Evolutionary conservation across 2,888 invertebrate genomes (phyloP).

Genomic region (Heliconius ethilla): DNA sequence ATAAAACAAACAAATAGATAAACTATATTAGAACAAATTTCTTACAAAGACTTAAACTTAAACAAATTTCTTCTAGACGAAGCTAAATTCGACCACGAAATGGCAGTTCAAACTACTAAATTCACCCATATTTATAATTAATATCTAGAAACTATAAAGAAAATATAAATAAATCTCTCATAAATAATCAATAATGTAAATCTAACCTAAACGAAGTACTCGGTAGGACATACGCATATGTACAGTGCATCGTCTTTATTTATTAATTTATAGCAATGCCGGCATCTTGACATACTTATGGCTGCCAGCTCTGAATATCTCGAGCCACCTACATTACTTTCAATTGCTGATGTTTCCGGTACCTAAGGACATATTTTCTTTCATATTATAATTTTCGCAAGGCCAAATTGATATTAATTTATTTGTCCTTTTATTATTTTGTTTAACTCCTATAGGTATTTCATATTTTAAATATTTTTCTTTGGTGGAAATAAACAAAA

Average conservation of each 20-base stretch:
- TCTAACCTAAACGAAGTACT: constrained; percentile 26
- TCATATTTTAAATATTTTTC: neutral
- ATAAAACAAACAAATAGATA: neutral
- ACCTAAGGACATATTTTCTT: constrained; percentile 44
- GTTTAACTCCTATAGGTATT: neutral
- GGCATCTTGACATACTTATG: constrained; percentile 47
- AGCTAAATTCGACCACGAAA: neutral
- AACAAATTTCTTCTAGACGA: neutral
- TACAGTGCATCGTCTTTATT: constrained; percentile 44
- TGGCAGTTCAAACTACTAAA: neutral
- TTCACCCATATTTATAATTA: neutral
- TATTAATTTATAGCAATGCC: constrained; percentile 50
- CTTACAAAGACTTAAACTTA: neutral
- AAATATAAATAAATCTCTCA: neutral
- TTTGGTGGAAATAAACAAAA: neutral
- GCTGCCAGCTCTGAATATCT: constrained; percentile 36
- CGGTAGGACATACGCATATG: constrained; percentile 25
- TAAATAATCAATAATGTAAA: constrained; percentile 22
- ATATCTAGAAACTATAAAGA: neutral
- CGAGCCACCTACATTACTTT: constrained; percentile 46
- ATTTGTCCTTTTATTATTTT: neutral
- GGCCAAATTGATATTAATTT: constrained; percentile 42
- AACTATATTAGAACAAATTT: neutral
- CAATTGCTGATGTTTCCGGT: constrained; percentile 48
- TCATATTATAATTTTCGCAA: constrained; percentile 41